Evolutionary conservation across 1,140 invertebrate genomes (phyloP), one percentile per base, ranked within the genome.

Genomic region (Thaumetopoea pityocampa): DNA sequence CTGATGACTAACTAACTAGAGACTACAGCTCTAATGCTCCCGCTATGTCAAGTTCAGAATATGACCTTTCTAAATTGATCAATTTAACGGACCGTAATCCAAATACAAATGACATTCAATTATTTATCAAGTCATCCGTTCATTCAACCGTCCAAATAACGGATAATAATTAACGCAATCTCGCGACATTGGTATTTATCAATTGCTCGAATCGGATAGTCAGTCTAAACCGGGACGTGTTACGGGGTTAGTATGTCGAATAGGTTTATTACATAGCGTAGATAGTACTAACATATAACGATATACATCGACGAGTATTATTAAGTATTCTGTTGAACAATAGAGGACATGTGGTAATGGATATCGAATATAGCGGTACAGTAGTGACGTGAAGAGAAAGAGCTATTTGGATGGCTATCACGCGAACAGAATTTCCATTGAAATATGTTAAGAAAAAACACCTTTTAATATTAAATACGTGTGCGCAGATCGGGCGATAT

Each of bases 371-470:
- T 22, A 18, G 23, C 6, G 8, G 26, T 29, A 29, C 26, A 19
- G 10, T 20, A 10, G n/a, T 20, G 32, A 26, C 22, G 24, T n/a
- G 23, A n/a, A 22, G 9, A 37, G 49, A 55, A 58, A 65, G 59
- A 63, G 50, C 41, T 49, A 42, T 33, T 14, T 30, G 11, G 19
- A 51, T 38, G 45, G n/a, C 46, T 44, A 55, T 51, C 67, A 72
- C 66, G 73, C 73, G 34, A 67, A 40, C 34, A 46, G 60, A 67
- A 72, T 78, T 72, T 72, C 66, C 62, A 72, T 67, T 68, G 60
- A 70, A 58, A 51, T 49, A 72, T 63, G 50, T 55, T n/a, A 32
- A 56, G 53, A 64, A 69, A 60, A 51, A 53, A 52, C 28, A 43
- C 9, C 32, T 9, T n/a, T 45, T 45, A 24, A 28, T n/a, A 23